phyloP scores from a whole-genome alignment of 2,888 invertebrate species.

The Oligia fasciuncula region DNA sequence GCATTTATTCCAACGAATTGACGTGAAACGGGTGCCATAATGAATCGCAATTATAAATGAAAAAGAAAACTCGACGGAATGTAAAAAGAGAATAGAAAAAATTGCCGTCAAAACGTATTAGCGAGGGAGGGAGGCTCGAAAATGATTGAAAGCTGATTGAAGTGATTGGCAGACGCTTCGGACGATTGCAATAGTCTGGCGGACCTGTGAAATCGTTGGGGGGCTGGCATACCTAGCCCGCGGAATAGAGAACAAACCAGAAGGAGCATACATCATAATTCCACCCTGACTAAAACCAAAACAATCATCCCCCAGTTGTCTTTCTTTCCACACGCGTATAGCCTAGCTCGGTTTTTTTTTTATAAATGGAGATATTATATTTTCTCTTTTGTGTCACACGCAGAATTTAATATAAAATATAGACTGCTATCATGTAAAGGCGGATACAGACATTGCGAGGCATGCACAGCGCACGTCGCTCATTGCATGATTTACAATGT shows the following conservation, averaged over 20 bases:
- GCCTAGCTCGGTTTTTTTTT: not conserved
- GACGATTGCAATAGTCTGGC: constrained; percentile 71
- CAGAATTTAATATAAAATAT: no score
- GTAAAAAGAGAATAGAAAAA: constrained; percentile 61
- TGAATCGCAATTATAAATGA: constrained; percentile 65
- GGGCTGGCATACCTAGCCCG: constrained; percentile 10
- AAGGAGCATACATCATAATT: not conserved
- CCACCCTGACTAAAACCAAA: not conserved
- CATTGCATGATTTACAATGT: no score
- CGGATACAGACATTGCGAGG: no score
- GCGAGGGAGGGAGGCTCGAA: constrained; percentile 69
- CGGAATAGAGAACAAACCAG: constrained; percentile 7
- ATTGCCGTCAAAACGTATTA: constrained; percentile 65
- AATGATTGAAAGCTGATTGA: constrained; percentile 84
- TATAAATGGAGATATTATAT: not conserved
- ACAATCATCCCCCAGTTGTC: no score
- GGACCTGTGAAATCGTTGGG: constrained; percentile 56
- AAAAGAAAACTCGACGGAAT: constrained; percentile 60
- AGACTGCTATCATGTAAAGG: not conserved
- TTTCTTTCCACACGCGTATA: not conserved
- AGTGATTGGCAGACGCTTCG: constrained; percentile 75
- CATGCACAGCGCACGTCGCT: no score
- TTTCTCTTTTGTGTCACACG: not conserved
- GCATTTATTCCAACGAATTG: constrained; percentile 45
- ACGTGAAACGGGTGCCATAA: constrained; percentile 55